Conservation (phyloP, 2,113 vertebrate genomes). For the Camelus dromedarius region DNA sequence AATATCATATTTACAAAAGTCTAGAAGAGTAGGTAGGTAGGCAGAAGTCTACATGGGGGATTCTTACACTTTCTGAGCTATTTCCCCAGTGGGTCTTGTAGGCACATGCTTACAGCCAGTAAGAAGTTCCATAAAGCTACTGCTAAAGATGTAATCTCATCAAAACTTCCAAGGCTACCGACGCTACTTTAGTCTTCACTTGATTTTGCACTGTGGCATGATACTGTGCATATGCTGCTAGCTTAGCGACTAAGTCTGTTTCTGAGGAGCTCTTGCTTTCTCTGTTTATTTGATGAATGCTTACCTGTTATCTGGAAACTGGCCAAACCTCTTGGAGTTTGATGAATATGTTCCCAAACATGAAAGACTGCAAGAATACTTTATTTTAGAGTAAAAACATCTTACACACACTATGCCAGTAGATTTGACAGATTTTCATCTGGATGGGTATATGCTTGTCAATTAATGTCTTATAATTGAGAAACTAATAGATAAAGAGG, state of each 20-base stretch:
- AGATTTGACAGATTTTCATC: constrained; percentile 16
- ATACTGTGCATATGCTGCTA: not conserved
- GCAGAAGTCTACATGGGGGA: constrained; percentile 90
- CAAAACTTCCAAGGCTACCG: not conserved
- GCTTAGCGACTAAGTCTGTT: not conserved
- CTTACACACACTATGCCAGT: not conserved
- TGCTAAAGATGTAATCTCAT: not conserved
- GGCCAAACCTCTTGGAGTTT: constrained; percentile 42
- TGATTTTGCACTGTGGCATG: not conserved
- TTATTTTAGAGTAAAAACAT: not conserved
- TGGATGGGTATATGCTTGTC: not conserved
- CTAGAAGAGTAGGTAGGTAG: constrained; percentile 92
- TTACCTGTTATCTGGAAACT: constrained; percentile 42
- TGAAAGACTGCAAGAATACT: constrained; percentile 3
- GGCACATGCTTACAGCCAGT: constrained; percentile 84
- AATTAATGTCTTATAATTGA: not conserved
- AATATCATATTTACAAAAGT: constrained; percentile 93
- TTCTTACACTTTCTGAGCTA: constrained; percentile 90
- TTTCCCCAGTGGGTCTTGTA: constrained; percentile 91
- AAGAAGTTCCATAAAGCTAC: not conserved
- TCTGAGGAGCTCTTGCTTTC: not conserved
- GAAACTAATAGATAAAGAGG: not conserved
- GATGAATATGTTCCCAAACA: constrained; percentile 43
- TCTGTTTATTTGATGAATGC: not conserved
- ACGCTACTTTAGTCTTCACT: not conserved